These are phyloP conservation scores for Darevskia mixta DNA, from an alignment of 2,797 vertebrate genomes.

Conservation along the genomic window DNA sequence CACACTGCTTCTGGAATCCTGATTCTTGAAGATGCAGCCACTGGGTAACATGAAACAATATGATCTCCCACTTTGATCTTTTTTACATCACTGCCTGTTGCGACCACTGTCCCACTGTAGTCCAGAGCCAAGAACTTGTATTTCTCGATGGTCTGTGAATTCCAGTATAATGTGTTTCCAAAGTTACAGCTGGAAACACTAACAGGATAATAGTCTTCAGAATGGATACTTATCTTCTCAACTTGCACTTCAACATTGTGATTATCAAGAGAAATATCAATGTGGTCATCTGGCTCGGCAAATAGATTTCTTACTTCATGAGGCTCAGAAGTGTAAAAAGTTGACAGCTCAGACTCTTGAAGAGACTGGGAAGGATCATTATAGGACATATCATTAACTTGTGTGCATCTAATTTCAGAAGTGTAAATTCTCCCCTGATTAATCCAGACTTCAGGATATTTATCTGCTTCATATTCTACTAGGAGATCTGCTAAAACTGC, in stretches of 20 bases:
- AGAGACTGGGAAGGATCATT: not conserved
- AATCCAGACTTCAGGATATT: constrained; percentile 85
- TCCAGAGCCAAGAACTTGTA: constrained; percentile 85
- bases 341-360: constrained; percentile 65
- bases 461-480: constrained; percentile 68
- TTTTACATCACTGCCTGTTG: constrained; percentile 77
- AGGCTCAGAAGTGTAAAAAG: constrained; percentile 82
- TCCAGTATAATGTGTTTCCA: constrained; percentile 86
- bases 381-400: constrained; percentile 44
- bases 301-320: constrained; percentile 78
- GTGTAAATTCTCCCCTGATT: constrained; percentile 77
- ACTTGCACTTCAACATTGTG: constrained; percentile 82
- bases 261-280: constrained; percentile 37
- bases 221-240: constrained; percentile 84
- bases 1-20: constrained; percentile 81
- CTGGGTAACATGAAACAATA: constrained; percentile 85
- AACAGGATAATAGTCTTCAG: constrained; percentile 89
- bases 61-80: constrained; percentile 83
- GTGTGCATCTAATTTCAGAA: constrained; percentile 76
- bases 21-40: constrained; percentile 76
- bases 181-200: constrained; percentile 80
- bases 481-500: constrained; percentile 79
- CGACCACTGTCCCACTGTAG: constrained; percentile 83
- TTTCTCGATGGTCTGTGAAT: constrained; percentile 74
- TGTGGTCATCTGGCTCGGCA: constrained; percentile 63